Evolutionary conservation across 2,797 vertebrate species (phyloP), one percentile per base, ranked within the genome.

Genomic region (Syngnathus acus): DNA sequence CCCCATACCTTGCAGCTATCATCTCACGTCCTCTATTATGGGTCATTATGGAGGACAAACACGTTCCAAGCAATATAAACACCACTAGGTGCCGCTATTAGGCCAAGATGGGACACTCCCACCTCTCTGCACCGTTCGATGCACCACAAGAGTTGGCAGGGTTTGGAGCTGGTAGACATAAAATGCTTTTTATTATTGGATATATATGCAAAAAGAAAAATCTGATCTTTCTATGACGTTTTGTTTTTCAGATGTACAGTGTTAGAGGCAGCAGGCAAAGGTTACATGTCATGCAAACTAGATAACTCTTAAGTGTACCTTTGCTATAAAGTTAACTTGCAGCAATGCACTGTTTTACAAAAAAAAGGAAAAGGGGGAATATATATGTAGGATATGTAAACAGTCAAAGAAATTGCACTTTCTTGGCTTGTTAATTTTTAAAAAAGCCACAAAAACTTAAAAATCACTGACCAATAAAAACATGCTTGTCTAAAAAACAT

Each of bases 261-360:
- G 32, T 89, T 75, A 77, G 87, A 89, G 88, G 88, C 88, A 84
- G 88, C 85, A 88, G 79, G 87, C 85, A 86, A 89, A 88, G 86
- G 87, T 89, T 91, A 89, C 84, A 87, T 78, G 78, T 87, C 90
- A 91, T 91, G 90, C 90, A 89, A 86, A 88, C 89, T 90, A 88
- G 80, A 89, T 89, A 89, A 88, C 90, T 87, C 84, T 88, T 51
- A 64, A 78, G 85, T 48, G 85, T 86, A 89, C 87, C 87, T 89
- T 88, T 89, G 84, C 87, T 89, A 89, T 87, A 89, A 90, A 90
- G 85, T 89, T 89, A 88, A 93, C 92, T 93, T 95, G 94, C 93
- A 94, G 55, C 55, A 8, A 57, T 38, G 55, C 91, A 92, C 90
- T 91, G 90, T 88, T 88, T 59, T 78, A 81, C 85, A 86, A 89